A percentile compares a stretch with the other conserved stretches of the same genome.
phyloP scores from a whole-genome alignment of 2,888 invertebrate species.

The Dermolepida albohirtum region DNA sequence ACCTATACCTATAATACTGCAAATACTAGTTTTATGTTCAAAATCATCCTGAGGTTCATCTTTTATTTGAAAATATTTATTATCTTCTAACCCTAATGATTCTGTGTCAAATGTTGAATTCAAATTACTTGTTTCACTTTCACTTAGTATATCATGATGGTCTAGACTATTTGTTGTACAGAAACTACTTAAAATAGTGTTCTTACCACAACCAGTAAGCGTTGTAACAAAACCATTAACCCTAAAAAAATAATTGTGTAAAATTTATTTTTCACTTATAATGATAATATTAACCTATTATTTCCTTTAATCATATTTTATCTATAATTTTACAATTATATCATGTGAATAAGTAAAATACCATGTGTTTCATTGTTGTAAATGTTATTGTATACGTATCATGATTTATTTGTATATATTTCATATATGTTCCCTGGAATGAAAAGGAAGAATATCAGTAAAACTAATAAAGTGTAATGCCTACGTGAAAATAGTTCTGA shows the following conservation, averaged over 20 bases:
- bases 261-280: not conserved
- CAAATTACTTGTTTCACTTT: slow-evolving; percentile 38
- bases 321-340: slow-evolving; percentile 1
- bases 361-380: slow-evolving; percentile 38
- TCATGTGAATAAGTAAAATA: slow-evolving; percentile 33
- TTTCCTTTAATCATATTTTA: slow-evolving; percentile 53
- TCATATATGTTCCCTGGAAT: slow-evolving; percentile 10
- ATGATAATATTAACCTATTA: slow-evolving; percentile 48
- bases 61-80: slow-evolving; percentile 44
- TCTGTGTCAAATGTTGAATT: slow-evolving; percentile 38
- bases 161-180: slow-evolving; percentile 39
- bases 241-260: slow-evolving; percentile 8
- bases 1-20: slow-evolving; percentile 64
- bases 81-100: slow-evolving; percentile 40
- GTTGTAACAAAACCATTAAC: slow-evolving; percentile 39
- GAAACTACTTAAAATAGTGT: slow-evolving; percentile 27
- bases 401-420: slow-evolving; percentile 17
- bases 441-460: slow-evolving; percentile 1
- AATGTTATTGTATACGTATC: slow-evolving; percentile 10
- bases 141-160: slow-evolving; percentile 40
- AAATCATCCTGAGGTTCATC: slow-evolving; percentile 50
- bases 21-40: slow-evolving; percentile 59
- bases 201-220: slow-evolving; percentile 29
- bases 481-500: slow-evolving; percentile 10
- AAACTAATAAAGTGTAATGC: not conserved